Base-by-base conservation (phyloP, 2,888 invertebrate species). In the Stenolophus ochropezus region DNA sequence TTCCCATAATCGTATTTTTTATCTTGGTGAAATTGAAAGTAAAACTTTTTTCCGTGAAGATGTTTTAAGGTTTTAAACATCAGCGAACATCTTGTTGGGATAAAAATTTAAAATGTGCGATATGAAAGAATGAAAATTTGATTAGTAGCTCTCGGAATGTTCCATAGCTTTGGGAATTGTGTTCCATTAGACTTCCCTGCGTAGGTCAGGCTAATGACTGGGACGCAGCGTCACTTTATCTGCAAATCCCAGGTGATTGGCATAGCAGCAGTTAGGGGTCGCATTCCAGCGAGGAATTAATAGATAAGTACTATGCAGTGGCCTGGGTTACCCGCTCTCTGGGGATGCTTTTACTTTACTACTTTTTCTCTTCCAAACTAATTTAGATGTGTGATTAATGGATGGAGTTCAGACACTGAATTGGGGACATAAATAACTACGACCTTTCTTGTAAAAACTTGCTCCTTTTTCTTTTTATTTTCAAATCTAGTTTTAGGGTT, bases 191-290 rank as follows among this genome's bases (percentile, higher is more conserved):
- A 20, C 33, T 14, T 25, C 65, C 21, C 61, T 69, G 20, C 33
- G 47, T 42, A 71, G 80, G 23, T 42, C 21, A 33, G 47, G 21
- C 80, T 80, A 80, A 80, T 80, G 80, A 80, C 71, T 71, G 27
- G 71, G 51, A 49, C 78, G 78, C 69, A 80, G 78, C 49, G 56
- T 80, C 80, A 73, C 73, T 80, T 80, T 80, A 80, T 53, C 56
- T 73, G 56, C 71, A 80, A 80, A 80, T 80, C 80, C 80, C 80
- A 51, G 73, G 80, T 80, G 80, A 80, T 71, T 80, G 80, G 71
- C 79, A 47, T 80, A 80, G 73, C 71, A 42, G 69, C 69, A 71
- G 53, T 79, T 49, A 77, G 49, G 51, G 65, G 53, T 71, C 23
- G 73, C 73, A 53, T 73, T 73, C 23, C 27, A 51, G 11, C n/a